A percentile compares a stretch with the other conserved stretches of the same genome.
phyloP scores from a whole-genome alignment of 92 coral and sea anemone species.

The Palythoa grandis region DNA sequence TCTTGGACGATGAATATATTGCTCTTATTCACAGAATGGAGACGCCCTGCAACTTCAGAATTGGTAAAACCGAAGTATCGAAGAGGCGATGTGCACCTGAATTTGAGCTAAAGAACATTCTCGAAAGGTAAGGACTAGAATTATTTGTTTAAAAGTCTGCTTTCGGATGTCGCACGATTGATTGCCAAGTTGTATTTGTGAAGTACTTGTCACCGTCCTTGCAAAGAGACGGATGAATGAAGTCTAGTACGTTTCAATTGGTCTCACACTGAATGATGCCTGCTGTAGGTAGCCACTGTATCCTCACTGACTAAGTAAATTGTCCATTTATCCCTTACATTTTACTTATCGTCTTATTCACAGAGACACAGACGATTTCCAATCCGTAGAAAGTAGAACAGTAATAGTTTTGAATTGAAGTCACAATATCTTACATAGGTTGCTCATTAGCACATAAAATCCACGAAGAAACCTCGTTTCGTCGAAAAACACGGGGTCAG shows the following conservation, averaged over 20 bases:
- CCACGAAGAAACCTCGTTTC: no score
- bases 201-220: no score
- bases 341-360: neutral
- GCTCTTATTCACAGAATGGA: neutral
- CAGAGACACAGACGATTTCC: neutral
- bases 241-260: neutral
- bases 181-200: neutral
- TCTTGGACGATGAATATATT: neutral
- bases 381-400: neutral
- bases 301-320: neutral
- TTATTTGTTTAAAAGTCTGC: neutral
- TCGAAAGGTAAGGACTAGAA: neutral
- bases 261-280: neutral
- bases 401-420: neutral
- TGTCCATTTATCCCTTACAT: neutral
- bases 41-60: neutral
- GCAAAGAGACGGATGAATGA: neutral
- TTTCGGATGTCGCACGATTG: neutral
- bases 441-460: no score
- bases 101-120: neutral
- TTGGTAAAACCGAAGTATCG: neutral
- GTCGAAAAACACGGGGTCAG: no score
- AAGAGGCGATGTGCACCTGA: neutral
- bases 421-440: no score
- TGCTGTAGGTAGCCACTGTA: neutral